Percentiles rank a stretch among this genome's conserved stretches.
These are phyloP conservation scores for Podarcis siculus DNA, from an alignment of 2,797 vertebrate genomes.

Conservation along the genomic window DNA sequence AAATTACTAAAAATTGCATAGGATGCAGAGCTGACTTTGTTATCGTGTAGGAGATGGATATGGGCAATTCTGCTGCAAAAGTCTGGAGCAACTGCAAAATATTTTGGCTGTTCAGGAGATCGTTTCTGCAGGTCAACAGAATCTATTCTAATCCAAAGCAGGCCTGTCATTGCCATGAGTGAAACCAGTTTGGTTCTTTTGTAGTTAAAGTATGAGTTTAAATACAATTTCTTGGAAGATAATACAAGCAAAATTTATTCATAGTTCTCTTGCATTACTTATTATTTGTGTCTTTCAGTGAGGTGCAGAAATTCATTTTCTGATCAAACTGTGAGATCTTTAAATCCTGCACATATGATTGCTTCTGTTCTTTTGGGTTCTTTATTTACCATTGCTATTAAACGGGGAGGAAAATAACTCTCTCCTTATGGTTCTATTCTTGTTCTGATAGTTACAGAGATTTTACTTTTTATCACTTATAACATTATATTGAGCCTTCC, in stretches of 20 bases:
- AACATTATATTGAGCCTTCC: not conserved
- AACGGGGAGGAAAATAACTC: not conserved
- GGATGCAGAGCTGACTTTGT: not conserved
- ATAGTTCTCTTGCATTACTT: conserved; percentile 5
- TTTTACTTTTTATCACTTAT: not conserved
- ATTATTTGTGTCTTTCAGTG: not conserved
- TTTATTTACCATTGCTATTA: not conserved
- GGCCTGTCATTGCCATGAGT: not conserved
- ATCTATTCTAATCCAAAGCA: not conserved
- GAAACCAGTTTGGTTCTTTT: not conserved
- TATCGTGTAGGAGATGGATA: too few species aligned
- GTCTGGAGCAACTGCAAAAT: not conserved
- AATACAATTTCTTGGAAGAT: conserved; percentile 10
- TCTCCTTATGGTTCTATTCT: not conserved
- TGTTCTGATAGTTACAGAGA: not conserved
- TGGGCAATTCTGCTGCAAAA: not conserved
- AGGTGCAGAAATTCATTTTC: conserved; percentile 5
- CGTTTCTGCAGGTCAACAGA: not conserved
- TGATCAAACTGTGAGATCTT: conserved; percentile 1
- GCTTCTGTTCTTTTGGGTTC: not conserved
- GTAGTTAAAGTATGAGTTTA: not conserved
- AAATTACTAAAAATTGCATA: not conserved
- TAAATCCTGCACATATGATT: not conserved
- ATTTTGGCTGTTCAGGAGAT: not conserved
- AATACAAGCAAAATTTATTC: not conserved